These are phyloP conservation scores for Oncorhynchus kisutch DNA, from an alignment of 2,113 vertebrate genomes.

Conservation along the genomic window DNA sequence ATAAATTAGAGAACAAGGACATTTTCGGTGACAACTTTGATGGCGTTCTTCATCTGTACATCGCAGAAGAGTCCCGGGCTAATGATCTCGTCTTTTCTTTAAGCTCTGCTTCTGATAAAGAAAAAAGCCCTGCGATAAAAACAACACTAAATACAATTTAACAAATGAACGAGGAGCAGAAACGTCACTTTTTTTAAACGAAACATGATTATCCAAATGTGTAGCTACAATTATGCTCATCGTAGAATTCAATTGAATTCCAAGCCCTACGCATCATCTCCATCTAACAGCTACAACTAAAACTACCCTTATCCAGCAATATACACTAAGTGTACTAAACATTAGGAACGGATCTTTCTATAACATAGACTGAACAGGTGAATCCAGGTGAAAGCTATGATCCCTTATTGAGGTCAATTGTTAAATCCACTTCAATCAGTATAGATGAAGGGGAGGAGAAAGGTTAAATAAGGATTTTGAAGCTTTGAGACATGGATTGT, in stretches of 20 bases:
- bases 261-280: not conserved
- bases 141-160: slow-evolving; percentile 72
- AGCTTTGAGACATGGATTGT: no score
- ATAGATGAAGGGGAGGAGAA: no score
- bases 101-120: slow-evolving; percentile 30
- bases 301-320: not conserved
- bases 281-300: not conserved
- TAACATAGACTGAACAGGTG: no score
- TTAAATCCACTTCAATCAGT: no score
- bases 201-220: slow-evolving; percentile 55
- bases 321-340: no score
- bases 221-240: not conserved
- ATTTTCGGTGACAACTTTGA: slow-evolving; percentile 73
- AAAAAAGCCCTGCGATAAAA: slow-evolving; percentile 64
- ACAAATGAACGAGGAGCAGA: slow-evolving; percentile 54
- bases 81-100: slow-evolving; percentile 70
- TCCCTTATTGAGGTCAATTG: no score
- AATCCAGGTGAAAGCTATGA: no score
- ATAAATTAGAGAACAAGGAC: slow-evolving; percentile 77
- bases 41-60: slow-evolving; percentile 69
- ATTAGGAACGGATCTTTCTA: no score
- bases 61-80: slow-evolving; percentile 63
- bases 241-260: slow-evolving; percentile 34
- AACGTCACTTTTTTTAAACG: slow-evolving; percentile 56
- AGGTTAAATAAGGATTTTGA: no score